These are phyloP conservation scores for Cistogaster globosa DNA, from an alignment of 2,888 invertebrate genomes.

Conservation along the genomic window DNA sequence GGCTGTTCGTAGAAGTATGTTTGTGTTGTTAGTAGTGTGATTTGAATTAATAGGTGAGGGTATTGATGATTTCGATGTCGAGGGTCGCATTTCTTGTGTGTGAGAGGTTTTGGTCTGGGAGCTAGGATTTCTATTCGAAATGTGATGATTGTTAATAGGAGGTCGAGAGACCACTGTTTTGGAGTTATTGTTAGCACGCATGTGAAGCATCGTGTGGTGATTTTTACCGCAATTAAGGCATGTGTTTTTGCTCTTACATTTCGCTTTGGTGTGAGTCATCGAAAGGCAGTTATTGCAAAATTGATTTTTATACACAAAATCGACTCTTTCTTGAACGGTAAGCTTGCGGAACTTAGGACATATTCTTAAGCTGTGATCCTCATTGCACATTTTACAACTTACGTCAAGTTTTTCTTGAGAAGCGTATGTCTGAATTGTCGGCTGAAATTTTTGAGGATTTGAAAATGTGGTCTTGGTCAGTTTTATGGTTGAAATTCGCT, in stretches of 20 bases:
- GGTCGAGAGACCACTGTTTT: neutral
- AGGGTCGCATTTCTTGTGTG: no score
- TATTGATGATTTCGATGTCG: no score
- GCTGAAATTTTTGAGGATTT: neutral
- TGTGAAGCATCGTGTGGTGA: neutral
- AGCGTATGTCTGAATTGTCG: neutral
- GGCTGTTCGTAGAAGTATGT: no score
- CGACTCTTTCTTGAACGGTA: neutral
- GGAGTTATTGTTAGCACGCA: neutral
- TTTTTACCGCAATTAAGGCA: constrained; percentile 9
- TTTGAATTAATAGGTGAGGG: no score
- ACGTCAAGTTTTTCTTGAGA: constrained; percentile 10
- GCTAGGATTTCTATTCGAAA: constrained; percentile 14
- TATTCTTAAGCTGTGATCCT: neutral
- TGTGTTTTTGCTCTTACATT: constrained; percentile 25
- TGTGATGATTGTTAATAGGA: neutral
- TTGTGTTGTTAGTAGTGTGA: no score
- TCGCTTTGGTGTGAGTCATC: neutral
- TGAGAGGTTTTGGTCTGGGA: no score
- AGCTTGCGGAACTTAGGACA: constrained; percentile 12
- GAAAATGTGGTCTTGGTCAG: no score
- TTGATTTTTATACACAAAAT: constrained; percentile 3
- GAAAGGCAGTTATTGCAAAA: neutral
- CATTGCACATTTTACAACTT: neutral
- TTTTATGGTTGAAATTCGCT: neutral